Base-by-base conservation (phyloP, 1,140 invertebrate genomes). In the Drosophila ironensis region DNA sequence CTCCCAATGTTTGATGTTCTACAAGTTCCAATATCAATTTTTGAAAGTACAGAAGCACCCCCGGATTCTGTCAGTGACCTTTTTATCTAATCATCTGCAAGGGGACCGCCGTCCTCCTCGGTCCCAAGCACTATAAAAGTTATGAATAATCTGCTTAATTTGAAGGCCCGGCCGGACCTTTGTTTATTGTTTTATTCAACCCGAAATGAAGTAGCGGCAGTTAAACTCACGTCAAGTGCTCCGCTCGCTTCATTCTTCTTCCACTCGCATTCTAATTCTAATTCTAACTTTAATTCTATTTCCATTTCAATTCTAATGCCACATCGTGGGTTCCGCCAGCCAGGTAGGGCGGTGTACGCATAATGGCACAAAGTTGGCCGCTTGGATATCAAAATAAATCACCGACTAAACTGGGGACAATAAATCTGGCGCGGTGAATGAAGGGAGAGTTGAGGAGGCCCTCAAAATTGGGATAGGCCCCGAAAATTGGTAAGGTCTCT, bases 151-250 rank as follows among this genome's bases (percentile, higher is more conserved):
- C 78, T 72, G 56, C 71, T 72, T 74, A 57, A 61, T 72, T 84
- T 63, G 57, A 41, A 61, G 52, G 54, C 40, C 57, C 47, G 53
- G 60, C 57, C 28, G 45, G 47, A 16, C 66, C 38, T 63, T 57
- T 64, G 74, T 84, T 84, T 86, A 84, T 84, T 74, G 81, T 86
- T 82, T 75, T 86, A 57, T 80, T 84, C 71, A 80, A 71, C 60
- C 77, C 68, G 38, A 77, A 57, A 77, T 84, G 46, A 78, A 84
- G 69, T 73, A 67, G 70, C 63, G 64, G 78, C 73, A 71, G 56
- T 80, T 72, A 84, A 84, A 60, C 69, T 71, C 16, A 17, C 53
- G 42, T 72, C 82, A 84, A 84, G 63, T 86, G 70, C 72, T 69
- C 46, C 38, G 30, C 57, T 44, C 56, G 38, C 45, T 74, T 64